Base-by-base conservation (phyloP, 2,888 invertebrate species). In the Bombylius major region DNA sequence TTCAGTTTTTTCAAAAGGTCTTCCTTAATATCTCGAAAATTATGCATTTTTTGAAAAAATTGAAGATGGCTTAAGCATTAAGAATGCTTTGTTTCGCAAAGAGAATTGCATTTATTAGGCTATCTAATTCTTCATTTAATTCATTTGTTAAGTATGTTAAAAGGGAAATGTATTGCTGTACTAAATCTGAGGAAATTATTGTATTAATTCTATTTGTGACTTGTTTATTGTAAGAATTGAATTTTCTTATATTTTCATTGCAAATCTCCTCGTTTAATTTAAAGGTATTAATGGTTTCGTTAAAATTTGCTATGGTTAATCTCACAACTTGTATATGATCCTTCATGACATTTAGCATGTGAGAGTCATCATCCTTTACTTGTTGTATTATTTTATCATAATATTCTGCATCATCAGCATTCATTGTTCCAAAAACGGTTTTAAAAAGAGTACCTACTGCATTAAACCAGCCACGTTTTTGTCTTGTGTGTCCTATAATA, bases 251-350 rank as follows among this genome's bases (percentile, higher is more conserved):
- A 46, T 60, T 63, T 54, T 55, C 52, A 50, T 63, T 62, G 23
- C 63, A 56, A 42, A 54, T 58, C 23, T 59, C 39, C 53, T 60
- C 59, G 48, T 64, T 61, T 47, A 50, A 51, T 33, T 59, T 47
- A 31, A 62, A 56, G 42, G 56, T 58, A 8, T 33, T 51, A 14
- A 62, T 56, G 4, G 61, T 58, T 53, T 58, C 51, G 46, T 63
- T 61, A 42, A 61, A 62, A 34, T 59, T 63, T 8, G 57, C 50
- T 5, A 63, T 61, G 5, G 62, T 58, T 5, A 56, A 48, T 45
- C 55, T 52, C 4, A 63, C 50, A 12, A 62, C 56, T 47, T 61
- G 60, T 14, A 59, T 54, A 57, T 64, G 62, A 46, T 61, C 53
- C 54, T 62, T 59, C 50, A 62, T 49, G 55, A 63, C 42, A 32